Conservation (phyloP, 1,140 invertebrate species). For the Augochlora pura region DNA sequence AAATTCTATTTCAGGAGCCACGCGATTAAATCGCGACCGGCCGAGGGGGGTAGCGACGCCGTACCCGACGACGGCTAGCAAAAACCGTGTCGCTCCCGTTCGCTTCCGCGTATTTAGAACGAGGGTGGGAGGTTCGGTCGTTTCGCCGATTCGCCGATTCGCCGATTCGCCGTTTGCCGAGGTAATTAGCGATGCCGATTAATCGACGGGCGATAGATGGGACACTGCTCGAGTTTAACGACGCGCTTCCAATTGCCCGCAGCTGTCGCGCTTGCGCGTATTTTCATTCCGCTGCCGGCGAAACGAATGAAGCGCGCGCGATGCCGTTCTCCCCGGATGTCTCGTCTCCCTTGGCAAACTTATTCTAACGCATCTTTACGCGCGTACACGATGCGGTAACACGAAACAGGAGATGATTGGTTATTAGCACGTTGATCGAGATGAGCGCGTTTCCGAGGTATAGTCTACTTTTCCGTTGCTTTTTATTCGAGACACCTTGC, state of each 20-base stretch:
- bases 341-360: neutral
- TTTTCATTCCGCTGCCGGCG: neutral
- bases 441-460: too few species aligned
- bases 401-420: too few species aligned
- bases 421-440: too few species aligned
- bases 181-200: slow-evolving; percentile 36
- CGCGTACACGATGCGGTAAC: too few species aligned
- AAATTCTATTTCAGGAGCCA: slow-evolving; percentile 1
- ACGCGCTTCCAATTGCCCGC: slow-evolving; percentile 37
- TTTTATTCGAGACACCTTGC: too few species aligned
- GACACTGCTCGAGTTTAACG: slow-evolving; percentile 20
- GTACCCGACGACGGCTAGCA: slow-evolving; percentile 6
- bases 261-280: neutral
- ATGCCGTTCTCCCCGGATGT: slow-evolving; percentile 2
- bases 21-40: neutral
- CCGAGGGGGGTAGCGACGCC: neutral
- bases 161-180: neutral
- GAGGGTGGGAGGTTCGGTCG: too few species aligned
- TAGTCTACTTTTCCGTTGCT: too few species aligned
- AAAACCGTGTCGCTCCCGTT: neutral
- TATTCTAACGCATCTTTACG: too few species aligned
- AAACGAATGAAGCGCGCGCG: slow-evolving; percentile 17
- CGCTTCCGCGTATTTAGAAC: slow-evolving; percentile 2
- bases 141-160: too few species aligned
- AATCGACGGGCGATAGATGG: slow-evolving; percentile 42